Evolutionary conservation across 2,797 vertebrate species (phyloP).

Genomic region (Gouania willdenowi): DNA sequence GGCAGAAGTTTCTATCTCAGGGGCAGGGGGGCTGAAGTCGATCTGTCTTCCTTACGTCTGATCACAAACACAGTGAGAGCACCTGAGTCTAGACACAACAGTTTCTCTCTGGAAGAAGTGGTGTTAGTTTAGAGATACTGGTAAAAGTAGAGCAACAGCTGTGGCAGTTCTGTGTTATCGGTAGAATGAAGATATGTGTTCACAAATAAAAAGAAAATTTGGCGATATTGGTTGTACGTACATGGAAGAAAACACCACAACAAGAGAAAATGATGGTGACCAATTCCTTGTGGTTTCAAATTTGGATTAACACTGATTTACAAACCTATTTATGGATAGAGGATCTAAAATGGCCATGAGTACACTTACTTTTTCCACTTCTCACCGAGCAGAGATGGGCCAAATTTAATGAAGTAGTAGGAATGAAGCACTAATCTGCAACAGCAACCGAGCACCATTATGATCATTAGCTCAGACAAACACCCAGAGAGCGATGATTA

Average conservation of each 20-base stretch:
- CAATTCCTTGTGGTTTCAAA: slow-evolving; percentile 48
- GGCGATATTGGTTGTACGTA: background rate
- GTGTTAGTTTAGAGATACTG: no score
- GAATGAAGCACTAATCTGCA: slow-evolving; percentile 64
- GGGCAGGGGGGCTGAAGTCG: slow-evolving; percentile 29
- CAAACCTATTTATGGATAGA: slow-evolving; percentile 21
- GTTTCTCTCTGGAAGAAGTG: background rate
- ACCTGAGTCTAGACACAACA: slow-evolving; percentile 40
- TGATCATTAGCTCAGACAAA: slow-evolving; percentile 63
- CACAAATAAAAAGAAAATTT: slow-evolving; percentile 14
- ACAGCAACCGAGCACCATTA: slow-evolving; percentile 67
- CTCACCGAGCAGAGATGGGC: slow-evolving; percentile 64
- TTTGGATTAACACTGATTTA: slow-evolving; percentile 57
- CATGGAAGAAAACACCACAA: slow-evolving; percentile 16
- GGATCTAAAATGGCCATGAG: slow-evolving; percentile 47
- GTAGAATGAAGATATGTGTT: background rate
- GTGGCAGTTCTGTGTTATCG: background rate
- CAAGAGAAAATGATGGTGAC: slow-evolving; percentile 31
- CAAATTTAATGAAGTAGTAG: slow-evolving; percentile 68
- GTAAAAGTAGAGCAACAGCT: background rate
- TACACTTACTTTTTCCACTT: slow-evolving; percentile 61
- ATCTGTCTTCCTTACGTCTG: slow-evolving; percentile 46
- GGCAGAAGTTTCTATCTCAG: slow-evolving; percentile 38
- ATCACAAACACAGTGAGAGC: slow-evolving; percentile 33
- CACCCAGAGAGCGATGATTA: slow-evolving; percentile 60